phyloP scores from a whole-genome alignment of 2,797 vertebrate species.

The Hoplostethus atlanticus region DNA sequence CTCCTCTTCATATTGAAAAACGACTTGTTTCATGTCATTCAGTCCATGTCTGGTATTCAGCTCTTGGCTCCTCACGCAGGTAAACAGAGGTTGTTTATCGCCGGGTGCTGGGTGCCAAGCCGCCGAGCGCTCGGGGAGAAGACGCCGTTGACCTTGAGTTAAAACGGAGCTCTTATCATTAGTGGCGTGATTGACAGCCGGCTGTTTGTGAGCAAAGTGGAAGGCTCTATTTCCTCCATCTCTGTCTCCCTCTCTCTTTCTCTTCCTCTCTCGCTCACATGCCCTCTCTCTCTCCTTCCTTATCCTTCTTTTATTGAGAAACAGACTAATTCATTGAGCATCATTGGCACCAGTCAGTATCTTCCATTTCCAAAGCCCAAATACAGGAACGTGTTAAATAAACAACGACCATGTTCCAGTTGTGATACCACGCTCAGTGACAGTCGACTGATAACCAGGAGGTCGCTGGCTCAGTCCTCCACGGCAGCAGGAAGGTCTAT shows the following conservation, averaged over 20 bases:
- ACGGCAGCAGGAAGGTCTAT: neutral
- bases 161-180: slow-evolving; percentile 74
- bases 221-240: slow-evolving; percentile 59
- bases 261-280: slow-evolving; percentile 13
- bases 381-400: slow-evolving; percentile 24
- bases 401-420: neutral
- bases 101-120: slow-evolving; percentile 52
- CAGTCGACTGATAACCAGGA: too few species aligned
- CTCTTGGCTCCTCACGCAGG: slow-evolving; percentile 58
- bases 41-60: slow-evolving; percentile 34
- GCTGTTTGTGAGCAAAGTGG: slow-evolving; percentile 61
- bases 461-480: too few species aligned
- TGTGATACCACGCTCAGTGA: neutral
- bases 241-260: slow-evolving; percentile 29
- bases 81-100: slow-evolving; percentile 75
- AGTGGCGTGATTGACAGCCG: slow-evolving; percentile 75
- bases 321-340: slow-evolving; percentile 12
- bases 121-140: slow-evolving; percentile 61
- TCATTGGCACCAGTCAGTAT: neutral
- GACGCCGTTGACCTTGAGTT: slow-evolving; percentile 77
- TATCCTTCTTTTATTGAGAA: slow-evolving; percentile 24
- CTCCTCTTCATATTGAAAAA: slow-evolving; percentile 31
- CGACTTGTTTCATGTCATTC: slow-evolving; percentile 44
- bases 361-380: slow-evolving; percentile 10
- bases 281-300: neutral